Evolutionary conservation across 2,888 invertebrate genomes (phyloP).

Genomic region (Rhamnusium bicolor): DNA sequence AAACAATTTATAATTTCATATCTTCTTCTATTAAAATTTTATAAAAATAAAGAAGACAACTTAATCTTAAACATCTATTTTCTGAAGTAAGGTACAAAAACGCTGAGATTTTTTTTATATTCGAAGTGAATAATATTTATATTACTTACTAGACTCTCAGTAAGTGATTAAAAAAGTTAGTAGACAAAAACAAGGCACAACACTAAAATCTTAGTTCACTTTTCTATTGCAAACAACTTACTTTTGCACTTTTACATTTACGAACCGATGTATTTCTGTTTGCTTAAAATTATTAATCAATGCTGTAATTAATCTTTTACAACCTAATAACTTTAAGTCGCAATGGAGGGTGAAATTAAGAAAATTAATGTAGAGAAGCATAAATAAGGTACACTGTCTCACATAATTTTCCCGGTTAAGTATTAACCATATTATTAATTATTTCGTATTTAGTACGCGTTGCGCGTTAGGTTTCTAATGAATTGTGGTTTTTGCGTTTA

Average conservation of each 20-base stretch:
- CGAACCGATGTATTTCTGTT: slow-evolving; percentile 7
- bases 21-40: too few relatives aligned
- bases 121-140: too few relatives aligned
- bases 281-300: slow-evolving; percentile 27
- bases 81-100: too few relatives aligned
- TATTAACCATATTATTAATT: slow-evolving; percentile 32
- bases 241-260: slow-evolving; percentile 1
- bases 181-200: too few relatives aligned
- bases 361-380: slow-evolving; percentile 55
- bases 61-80: too few relatives aligned
- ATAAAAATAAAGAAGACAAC: too few relatives aligned
- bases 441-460: slow-evolving; percentile 3
- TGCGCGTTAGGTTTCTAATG: background rate
- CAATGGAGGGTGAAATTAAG: slow-evolving; percentile 55
- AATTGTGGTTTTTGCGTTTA: background rate
- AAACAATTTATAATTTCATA: too few relatives aligned
- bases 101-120: too few relatives aligned
- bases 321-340: slow-evolving; percentile 51
- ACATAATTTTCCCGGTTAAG: slow-evolving; percentile 47
- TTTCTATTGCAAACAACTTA: background rate
- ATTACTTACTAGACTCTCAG: too few relatives aligned
- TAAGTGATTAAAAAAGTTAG: too few relatives aligned
- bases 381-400: slow-evolving; percentile 53
- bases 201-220: too few relatives aligned
- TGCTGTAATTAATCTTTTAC: slow-evolving; percentile 53